Evolutionary conservation across 2,113 vertebrate species (phyloP).

Genomic region (Cepphus grylle): DNA sequence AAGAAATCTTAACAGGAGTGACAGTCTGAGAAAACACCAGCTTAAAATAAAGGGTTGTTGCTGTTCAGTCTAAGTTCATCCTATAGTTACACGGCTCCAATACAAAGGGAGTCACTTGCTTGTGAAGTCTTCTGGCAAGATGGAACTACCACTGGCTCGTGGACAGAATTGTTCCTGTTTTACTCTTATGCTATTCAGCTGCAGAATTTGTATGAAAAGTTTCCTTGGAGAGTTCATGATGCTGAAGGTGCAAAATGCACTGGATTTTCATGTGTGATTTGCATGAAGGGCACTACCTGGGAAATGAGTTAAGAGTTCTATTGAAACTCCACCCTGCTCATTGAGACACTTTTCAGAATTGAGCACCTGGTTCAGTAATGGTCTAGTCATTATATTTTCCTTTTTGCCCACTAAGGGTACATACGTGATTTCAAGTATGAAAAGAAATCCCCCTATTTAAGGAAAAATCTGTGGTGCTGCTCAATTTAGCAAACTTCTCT

Average conservation of each 20-base stretch:
- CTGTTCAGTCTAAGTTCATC: background rate
- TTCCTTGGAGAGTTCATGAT: background rate
- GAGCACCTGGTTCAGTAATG: background rate
- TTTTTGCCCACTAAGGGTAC: background rate
- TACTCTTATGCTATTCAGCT: background rate
- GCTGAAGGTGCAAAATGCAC: background rate
- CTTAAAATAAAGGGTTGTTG: background rate
- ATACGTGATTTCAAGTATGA: background rate
- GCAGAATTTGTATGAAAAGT: background rate
- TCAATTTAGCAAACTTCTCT: background rate
- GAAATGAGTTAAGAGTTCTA: background rate
- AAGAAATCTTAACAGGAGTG: background rate
- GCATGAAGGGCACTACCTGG: background rate
- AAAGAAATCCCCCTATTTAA: background rate
- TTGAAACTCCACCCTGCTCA: background rate
- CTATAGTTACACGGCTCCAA: background rate
- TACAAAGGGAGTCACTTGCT: background rate
- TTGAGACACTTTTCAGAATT: background rate
- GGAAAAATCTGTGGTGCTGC: background rate
- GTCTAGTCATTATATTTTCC: background rate
- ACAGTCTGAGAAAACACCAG: background rate
- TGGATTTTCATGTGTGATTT: background rate
- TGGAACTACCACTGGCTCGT: background rate
- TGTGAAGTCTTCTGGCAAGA: background rate
- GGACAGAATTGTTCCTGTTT: background rate